Evolutionary conservation across 2,113 vertebrate genomes (phyloP), one percentile per base, ranked within the genome.

Genomic region (Myrmecophaga tridactyla): DNA sequence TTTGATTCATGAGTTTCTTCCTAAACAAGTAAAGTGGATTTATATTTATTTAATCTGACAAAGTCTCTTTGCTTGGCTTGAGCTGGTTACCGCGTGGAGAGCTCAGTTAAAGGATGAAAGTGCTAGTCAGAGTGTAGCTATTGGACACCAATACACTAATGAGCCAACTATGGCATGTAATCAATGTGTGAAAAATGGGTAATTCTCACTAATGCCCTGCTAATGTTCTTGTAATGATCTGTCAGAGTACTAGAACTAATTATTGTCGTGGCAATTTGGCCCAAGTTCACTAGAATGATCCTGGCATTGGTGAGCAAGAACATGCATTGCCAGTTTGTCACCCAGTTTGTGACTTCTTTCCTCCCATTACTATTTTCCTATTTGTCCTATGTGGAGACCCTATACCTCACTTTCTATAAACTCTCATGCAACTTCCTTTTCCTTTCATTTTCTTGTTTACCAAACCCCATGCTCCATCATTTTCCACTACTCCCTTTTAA

Each of bases 201-300:
- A 98, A 97, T 98, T 98, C 98, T 98, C 97, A 92, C 97, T 98
- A 98, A 98, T 98, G 97, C 97, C 96, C 95, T 95, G 94, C 97
- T 98, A 98, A 99, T 98, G 98, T 98, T 97, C 98, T 98, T 97
- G 96, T 98, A 99, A 98, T 98, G 98, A 98, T 98, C 98, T 98
- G 97, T 98, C 98, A 98, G 93, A 96, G 97, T 98, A 94, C 97
- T 97, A 97, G 97, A 96, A 97, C 97, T 98, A 98, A 98, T 98
- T 98, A 98, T 97, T 98, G 97, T 97, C 98, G 96, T 97, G 98
- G 97, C 72, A 97, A 95, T 98, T 98, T 98, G 98, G 97, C 97
- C 96, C 95, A 97, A 63, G 69, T 98, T 98, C 97, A 95, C 73
- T 96, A n/a, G 63, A 91, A 97, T 97, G 93, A 98, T 92, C 92